Base-by-base conservation (phyloP, 2,113 vertebrate species). In the Pollachius pollachius region DNA sequence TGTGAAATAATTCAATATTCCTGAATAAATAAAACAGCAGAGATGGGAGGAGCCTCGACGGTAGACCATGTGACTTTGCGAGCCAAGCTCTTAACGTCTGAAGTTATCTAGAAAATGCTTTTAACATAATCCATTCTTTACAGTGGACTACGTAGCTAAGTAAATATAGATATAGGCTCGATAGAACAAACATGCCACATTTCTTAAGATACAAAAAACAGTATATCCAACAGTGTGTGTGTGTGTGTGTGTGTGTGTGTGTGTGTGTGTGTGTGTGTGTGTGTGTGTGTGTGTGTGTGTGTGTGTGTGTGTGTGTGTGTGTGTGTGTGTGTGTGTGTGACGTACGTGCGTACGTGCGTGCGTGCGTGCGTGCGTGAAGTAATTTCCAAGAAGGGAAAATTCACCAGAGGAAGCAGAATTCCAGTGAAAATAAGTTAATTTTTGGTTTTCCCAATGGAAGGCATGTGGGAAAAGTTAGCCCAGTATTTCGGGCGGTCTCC, bases 1-100 rank as follows among this genome's bases (percentile, higher is more conserved):
- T 48, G 41, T 1, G 8, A 48, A 13, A 48, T 48, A 7, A 48
- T 48, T 48, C 5, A 12, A 48, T 13, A 67, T 41, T 62, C 71
- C 69, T 74, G 2, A 63, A 67, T 60, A 75, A 68, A 79, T 67
- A 16, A 80, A 80, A 52, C n/a, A 34, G 8, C 13, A 6, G 27
- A n/a, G 62, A 37, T 48, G 8, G 18, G 59, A 62, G 0, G 5
- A 18, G 56, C 5, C 0, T 21, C 62, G 27, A 57, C 67, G 62
- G 52, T 27, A 59, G n/a, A 73, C 69, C 63, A 69, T 66, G 16
- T 68, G 62, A 81, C 57, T 54, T 0, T 16, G 16, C n/a, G 52
- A 34, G 34, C 41, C 54, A 58, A 73, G 52, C 67, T 18, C 9
- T 58, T 7, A 52, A 11, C 52, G 59, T 17, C 15, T 66, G 25